phyloP scores from a whole-genome alignment of 2,888 invertebrate species.

The Oscheius sp. region DNA sequence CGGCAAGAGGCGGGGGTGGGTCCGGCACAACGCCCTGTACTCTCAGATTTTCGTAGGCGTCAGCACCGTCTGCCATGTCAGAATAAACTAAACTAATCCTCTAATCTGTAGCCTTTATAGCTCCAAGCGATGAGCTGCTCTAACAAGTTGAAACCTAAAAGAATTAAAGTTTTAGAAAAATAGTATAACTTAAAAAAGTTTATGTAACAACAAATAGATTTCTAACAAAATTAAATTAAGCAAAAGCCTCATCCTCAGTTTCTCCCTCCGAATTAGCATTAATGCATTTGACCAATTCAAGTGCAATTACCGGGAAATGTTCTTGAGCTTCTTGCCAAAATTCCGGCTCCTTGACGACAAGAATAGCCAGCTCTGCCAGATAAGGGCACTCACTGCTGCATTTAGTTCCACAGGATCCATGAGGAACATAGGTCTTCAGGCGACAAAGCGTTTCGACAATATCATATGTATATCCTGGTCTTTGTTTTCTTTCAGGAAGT shows the following conservation, averaged over 20 bases:
- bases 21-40: not conserved
- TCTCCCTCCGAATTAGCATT: too few relatives aligned
- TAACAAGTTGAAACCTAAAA: too few relatives aligned
- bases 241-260: too few relatives aligned
- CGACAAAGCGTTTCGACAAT: slow-evolving; percentile 6
- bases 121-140: too few relatives aligned
- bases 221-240: too few relatives aligned
- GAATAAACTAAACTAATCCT: too few relatives aligned
- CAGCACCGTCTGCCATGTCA: too few relatives aligned
- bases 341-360: not conserved
- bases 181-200: too few relatives aligned
- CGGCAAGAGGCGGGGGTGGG: not conserved
- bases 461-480: not conserved
- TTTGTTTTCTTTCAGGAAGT: too few relatives aligned
- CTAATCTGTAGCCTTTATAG: too few relatives aligned
- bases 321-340: not conserved
- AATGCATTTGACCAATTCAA: not conserved
- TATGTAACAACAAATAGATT: too few relatives aligned
- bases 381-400: not conserved
- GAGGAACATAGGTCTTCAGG: not conserved
- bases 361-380: not conserved
- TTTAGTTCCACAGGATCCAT: not conserved
- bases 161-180: too few relatives aligned
- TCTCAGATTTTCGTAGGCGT: not conserved
- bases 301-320: not conserved